Evolutionary conservation across 1,140 invertebrate species (phyloP), one percentile per base, ranked within the genome.

Genomic region (Drosophila hydei): DNA sequence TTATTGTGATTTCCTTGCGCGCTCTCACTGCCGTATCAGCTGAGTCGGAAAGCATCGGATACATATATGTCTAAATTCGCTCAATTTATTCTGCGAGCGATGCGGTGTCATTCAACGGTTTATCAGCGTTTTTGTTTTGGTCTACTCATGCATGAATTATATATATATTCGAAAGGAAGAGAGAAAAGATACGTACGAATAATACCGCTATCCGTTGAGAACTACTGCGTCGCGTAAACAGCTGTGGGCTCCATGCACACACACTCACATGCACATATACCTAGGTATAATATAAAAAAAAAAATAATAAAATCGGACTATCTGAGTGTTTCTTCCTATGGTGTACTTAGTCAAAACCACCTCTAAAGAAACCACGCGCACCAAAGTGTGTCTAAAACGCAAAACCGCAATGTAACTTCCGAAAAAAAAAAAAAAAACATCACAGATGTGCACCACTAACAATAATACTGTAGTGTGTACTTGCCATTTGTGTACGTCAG

Each of bases 331-430:
- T 2, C 30, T 6, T 33, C 12, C 9, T 33, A 33, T 12, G 9
- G 27, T 18, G 38, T 19, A 55, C 40, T 25, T 11, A 16, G 40
- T 11, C 18, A 45, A 19, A 19, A 11, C 33, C 38, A 64, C 12
- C 42, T 25, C 21, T 48, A 25, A 36, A 54, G 30, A 50, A 9
- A 21, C 42, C 64, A 47, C 36, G 14, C 48, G 19, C 36, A 33
- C 25, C 19, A 18, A n/a, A 36, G 36, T 19, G 18, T 25, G 9
- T 8, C 9, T 23, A 47, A 56, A 14, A 47, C 38, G 36, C 18
- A 19, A 45, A 11, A 47, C 14, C 4, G 14, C 8, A 19, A 51
- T 16, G 11, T 21, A 38, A 40, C 45, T 16, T 23, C 36, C 33
- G 12, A 11, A 62, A 16, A 16, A 50, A 25, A 16, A 48, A 52